These are phyloP conservation scores for Numida meleagris DNA, from an alignment of 2,113 vertebrate genomes.

Conservation along the genomic window DNA sequence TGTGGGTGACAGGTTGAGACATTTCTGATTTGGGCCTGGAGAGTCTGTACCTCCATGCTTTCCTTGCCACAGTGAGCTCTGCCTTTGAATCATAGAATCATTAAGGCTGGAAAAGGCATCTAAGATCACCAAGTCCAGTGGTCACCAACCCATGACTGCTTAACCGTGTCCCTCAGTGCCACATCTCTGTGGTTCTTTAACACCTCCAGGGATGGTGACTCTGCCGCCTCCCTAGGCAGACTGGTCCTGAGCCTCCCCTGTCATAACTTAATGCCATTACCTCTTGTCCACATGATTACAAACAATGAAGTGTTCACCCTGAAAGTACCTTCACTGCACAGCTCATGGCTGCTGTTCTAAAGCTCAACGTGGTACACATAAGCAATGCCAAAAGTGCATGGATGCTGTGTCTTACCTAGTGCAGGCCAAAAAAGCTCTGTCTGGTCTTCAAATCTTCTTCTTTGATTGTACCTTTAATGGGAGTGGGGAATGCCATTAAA, in stretches of 20 bases:
- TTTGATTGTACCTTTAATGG: not conserved
- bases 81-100: no score
- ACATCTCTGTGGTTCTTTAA: no score
- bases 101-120: no score
- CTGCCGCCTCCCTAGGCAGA: no score
- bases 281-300: fast-evolving
- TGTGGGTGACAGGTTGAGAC: not conserved
- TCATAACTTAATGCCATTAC: no score
- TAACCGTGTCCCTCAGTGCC: no score
- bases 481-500: not conserved
- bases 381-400: fast-evolving
- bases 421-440: not conserved
- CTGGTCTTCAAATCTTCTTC: not conserved
- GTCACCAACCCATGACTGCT: no score
- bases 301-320: fast-evolving
- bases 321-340: not conserved
- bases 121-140: no score
- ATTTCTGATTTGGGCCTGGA: not conserved
- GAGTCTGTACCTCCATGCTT: not conserved
- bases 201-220: no score
- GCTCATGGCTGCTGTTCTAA: fast-evolving
- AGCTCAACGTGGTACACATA: fast-evolving
- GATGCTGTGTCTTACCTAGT: not conserved
- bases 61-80: fast-evolving
- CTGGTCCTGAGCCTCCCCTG: no score